Conservation (phyloP, 2,888 invertebrate species). For the Sepioteuthis lessoniana region DNA sequence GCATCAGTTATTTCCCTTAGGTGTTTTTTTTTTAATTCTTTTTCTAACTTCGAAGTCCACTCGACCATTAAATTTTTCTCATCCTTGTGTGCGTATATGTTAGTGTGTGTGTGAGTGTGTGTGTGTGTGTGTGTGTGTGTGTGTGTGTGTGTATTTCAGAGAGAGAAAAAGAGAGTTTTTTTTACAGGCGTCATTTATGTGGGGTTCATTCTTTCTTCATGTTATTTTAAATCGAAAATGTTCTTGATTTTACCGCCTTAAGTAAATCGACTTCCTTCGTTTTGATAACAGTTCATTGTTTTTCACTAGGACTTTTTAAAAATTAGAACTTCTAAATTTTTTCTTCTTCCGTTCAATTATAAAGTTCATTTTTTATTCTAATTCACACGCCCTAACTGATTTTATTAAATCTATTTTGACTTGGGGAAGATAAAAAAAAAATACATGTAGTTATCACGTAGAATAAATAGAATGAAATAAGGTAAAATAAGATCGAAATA, state of each 20-base stretch:
- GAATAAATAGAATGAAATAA: too few relatives aligned
- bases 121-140: neutral
- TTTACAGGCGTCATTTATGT: neutral
- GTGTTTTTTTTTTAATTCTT: neutral
- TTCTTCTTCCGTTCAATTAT: neutral
- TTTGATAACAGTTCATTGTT: neutral
- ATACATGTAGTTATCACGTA: too few relatives aligned
- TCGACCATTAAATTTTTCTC: neutral
- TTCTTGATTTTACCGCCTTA: neutral
- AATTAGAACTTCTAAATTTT: neutral
- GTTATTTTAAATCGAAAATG: neutral
- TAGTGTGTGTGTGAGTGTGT: neutral
- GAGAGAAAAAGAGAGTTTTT: too few relatives aligned
- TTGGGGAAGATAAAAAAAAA: too few relatives aligned
- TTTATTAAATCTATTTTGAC: too few relatives aligned
- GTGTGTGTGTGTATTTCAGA: too few relatives aligned
- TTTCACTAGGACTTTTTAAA: neutral
- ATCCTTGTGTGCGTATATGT: too few relatives aligned
- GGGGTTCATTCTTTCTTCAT: neutral
- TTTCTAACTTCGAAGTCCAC: neutral
- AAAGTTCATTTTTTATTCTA: too few relatives aligned
- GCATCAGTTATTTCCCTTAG: slow-evolving; percentile 18
- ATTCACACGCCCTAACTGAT: too few relatives aligned
- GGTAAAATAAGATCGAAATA: too few relatives aligned
- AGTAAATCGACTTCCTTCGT: neutral